A percentile compares a stretch with the other conserved stretches of the same genome.
These are phyloP conservation scores for Anguilla pacifica DNA, from an alignment of 2,797 vertebrate species.

Conservation along the genomic window DNA sequence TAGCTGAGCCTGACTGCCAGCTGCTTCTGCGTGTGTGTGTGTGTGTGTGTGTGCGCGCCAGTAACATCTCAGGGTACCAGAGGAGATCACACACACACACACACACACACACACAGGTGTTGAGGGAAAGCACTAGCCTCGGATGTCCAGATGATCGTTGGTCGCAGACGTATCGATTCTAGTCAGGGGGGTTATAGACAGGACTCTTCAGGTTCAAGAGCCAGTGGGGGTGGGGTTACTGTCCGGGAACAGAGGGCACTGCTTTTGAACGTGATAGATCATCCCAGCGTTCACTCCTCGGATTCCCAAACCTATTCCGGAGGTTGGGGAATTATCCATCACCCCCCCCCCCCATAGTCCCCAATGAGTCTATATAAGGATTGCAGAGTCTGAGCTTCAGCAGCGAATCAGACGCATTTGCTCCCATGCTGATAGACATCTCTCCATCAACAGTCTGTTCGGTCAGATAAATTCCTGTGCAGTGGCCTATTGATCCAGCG, in stretches of 20 bases:
- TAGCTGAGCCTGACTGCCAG: neutral
- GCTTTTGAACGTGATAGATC: constrained; percentile 37
- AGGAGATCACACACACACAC: neutral
- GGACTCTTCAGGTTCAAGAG: constrained; percentile 37
- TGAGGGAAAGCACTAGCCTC: constrained; percentile 37
- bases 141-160: constrained; percentile 39
- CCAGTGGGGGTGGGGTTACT: neutral
- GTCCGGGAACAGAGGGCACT: constrained; percentile 17
- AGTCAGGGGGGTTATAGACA: constrained; percentile 31
- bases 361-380: neutral
- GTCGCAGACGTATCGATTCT: constrained; percentile 41
- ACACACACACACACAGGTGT: constrained; percentile 25
- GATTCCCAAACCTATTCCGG: constrained; percentile 36
- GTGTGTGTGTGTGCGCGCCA: neutral
- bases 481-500: neutral
- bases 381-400: neutral
- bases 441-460: neutral
- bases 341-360: neutral
- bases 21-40: neutral
- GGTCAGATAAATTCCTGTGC: neutral
- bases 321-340: neutral
- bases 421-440: neutral
- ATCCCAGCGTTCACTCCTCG: constrained; percentile 19
- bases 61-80: constrained; percentile 14
- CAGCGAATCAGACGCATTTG: neutral